phyloP scores from a whole-genome alignment of 2,888 invertebrate species.

The Lepidonotus clava region DNA sequence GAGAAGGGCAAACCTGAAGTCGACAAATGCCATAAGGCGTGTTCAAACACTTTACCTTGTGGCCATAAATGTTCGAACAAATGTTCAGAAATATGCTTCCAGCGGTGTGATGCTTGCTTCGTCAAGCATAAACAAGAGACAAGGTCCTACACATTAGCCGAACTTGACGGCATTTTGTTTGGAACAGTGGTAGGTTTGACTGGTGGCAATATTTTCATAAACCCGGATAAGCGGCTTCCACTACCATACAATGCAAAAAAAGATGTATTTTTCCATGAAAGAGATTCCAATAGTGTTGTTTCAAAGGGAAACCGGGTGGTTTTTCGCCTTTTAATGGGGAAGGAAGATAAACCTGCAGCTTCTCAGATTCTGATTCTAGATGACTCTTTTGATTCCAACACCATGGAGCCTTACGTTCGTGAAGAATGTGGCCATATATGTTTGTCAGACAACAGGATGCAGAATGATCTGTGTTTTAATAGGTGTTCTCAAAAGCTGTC shows the following conservation, averaged over 20 bases:
- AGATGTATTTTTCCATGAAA: not conserved
- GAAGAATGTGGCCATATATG: constrained; percentile 1
- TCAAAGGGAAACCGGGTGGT: not conserved
- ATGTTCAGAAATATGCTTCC: not conserved
- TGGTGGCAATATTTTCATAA: not conserved
- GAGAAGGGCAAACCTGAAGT: not conserved
- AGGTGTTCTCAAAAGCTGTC: not conserved
- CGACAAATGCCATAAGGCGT: not conserved
- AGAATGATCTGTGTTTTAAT: not conserved
- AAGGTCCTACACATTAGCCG: not conserved
- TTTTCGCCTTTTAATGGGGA: not conserved
- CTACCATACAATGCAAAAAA: not conserved
- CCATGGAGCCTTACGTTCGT: not conserved
- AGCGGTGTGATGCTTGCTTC: not conserved
- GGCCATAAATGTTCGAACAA: not conserved
- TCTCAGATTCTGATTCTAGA: not conserved
- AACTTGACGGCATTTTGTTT: not conserved
- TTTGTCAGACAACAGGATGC: not conserved
- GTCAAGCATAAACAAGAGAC: not conserved
- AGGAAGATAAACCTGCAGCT: not conserved
- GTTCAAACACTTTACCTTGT: not conserved
- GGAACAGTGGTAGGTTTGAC: not conserved
- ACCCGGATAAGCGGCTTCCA: not conserved
- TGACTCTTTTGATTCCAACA: not conserved
- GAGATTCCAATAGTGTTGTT: not conserved